Percentiles rank a stretch among this genome's conserved stretches.
Conservation (phyloP, 2,888 invertebrate species). For the Tolmerus cingulatus region DNA sequence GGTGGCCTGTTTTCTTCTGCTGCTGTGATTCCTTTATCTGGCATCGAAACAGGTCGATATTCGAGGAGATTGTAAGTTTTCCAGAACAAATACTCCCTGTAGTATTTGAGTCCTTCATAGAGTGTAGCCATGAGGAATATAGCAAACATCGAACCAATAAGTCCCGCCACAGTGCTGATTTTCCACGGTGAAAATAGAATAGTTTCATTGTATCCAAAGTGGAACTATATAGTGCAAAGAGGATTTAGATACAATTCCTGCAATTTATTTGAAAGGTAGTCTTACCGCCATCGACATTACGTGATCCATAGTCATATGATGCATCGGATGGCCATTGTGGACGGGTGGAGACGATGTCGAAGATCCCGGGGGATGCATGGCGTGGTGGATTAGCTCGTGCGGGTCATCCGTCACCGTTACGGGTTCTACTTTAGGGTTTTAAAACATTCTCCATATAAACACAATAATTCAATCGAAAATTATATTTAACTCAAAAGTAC, state of each 20-base stretch:
- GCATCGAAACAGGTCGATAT: conserved; percentile 84
- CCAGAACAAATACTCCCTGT: conserved; percentile 83
- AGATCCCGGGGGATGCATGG: background rate
- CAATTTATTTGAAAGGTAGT: background rate
- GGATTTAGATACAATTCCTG: background rate
- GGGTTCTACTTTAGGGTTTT: conserved; percentile 16
- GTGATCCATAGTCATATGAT: conserved; percentile 55
- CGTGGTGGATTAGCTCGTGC: background rate
- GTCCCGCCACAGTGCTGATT: conserved; percentile 75
- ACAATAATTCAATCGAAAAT: background rate
- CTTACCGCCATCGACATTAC: conserved; percentile 64
- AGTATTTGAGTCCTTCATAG: conserved; percentile 86
- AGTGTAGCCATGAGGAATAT: conserved; percentile 91
- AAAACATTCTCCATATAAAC: conserved; percentile 11
- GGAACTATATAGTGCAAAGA: conserved; percentile 70
- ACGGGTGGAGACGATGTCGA: background rate
- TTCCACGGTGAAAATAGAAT: conserved; percentile 87
- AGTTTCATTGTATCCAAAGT: conserved; percentile 77
- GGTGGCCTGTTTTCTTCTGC: conserved; percentile 71
- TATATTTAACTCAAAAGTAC: background rate
- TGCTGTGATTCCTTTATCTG: conserved; percentile 70
- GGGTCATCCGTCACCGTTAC: conserved; percentile 24
- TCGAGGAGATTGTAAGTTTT: conserved; percentile 85
- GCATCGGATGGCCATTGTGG: background rate
- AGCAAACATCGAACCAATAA: conserved; percentile 89